phyloP scores from a whole-genome alignment of 1,140 invertebrate genomes.

The Drosophila subobscura region DNA sequence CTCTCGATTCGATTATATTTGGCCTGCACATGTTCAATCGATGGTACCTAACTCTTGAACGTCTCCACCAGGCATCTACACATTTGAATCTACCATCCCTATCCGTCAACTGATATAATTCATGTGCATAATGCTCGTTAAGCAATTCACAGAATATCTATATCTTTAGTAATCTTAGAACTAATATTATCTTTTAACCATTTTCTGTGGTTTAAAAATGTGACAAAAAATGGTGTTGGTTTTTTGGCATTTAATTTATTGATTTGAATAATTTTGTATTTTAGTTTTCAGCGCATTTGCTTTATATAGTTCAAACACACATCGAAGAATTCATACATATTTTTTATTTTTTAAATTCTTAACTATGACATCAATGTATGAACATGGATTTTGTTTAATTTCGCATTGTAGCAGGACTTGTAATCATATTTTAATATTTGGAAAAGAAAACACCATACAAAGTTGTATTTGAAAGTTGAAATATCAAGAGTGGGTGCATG shows the following conservation, averaged over 20 bases:
- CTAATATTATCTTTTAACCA: too few relatives aligned
- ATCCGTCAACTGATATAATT: too few relatives aligned
- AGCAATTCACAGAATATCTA: too few relatives aligned
- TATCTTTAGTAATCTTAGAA: too few relatives aligned
- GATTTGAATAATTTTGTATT: slow-evolving; percentile 76
- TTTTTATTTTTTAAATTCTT: slow-evolving; percentile 70
- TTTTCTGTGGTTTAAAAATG: background rate
- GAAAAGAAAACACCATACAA: slow-evolving; percentile 64
- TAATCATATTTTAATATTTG: slow-evolving; percentile 62
- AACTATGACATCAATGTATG: slow-evolving; percentile 77
- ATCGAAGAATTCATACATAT: slow-evolving; percentile 73
- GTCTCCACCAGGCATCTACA: too few relatives aligned
- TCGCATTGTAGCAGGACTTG: slow-evolving; percentile 61
- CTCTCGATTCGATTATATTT: too few relatives aligned
- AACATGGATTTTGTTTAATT: slow-evolving; percentile 53
- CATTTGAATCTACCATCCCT: too few relatives aligned
- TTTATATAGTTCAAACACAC: slow-evolving; percentile 71
- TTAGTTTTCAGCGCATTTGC: slow-evolving; percentile 65
- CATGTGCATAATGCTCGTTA: too few relatives aligned
- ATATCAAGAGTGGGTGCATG: slow-evolving; percentile 44
- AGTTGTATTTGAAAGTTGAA: slow-evolving; percentile 46
- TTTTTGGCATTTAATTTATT: slow-evolving; percentile 80
- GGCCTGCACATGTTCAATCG: too few relatives aligned
- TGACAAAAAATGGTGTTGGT: background rate
- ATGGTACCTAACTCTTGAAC: too few relatives aligned